These are phyloP conservation scores for Ruditapes philippinarum DNA, from an alignment of 1,140 invertebrate genomes.

Conservation along the genomic window DNA sequence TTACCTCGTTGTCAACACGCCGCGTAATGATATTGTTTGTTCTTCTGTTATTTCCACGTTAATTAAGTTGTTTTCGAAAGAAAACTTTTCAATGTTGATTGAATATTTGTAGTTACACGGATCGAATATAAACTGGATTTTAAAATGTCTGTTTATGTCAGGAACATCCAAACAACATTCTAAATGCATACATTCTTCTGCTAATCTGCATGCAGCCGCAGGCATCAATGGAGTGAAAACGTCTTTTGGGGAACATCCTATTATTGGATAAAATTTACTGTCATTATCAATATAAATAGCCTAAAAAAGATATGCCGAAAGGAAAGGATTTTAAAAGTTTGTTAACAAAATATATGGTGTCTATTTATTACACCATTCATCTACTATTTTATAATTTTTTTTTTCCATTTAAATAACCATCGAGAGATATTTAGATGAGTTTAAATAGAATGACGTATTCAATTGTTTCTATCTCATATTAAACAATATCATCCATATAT, in stretches of 20 bases:
- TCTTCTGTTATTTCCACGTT: neutral
- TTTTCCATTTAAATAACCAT: too few relatives aligned
- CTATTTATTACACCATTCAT: too few relatives aligned
- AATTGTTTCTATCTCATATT: too few relatives aligned
- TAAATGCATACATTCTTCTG: neutral
- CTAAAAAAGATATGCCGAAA: too few relatives aligned
- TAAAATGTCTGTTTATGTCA: neutral
- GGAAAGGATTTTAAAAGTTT: too few relatives aligned
- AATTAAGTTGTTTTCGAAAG: neutral
- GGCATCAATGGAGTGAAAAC: neutral
- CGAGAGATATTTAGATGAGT: too few relatives aligned
- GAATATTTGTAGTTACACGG: slow-evolving; percentile 13
- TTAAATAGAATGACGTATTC: too few relatives aligned
- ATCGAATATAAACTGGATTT: neutral
- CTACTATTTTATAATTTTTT: too few relatives aligned
- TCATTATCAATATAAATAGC: too few relatives aligned
- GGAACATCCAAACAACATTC: slow-evolving; percentile 6
- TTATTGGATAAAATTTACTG: too few relatives aligned
- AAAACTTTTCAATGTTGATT: slow-evolving; percentile 16
- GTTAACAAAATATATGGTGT: too few relatives aligned
- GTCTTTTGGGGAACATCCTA: neutral
- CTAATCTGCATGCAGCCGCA: neutral
- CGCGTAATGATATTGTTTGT: neutral
- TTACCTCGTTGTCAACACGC: neutral
- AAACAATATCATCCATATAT: too few relatives aligned